These are phyloP conservation scores for Periplaneta americana DNA, from an alignment of 1,140 invertebrate genomes.

Conservation along the genomic window DNA sequence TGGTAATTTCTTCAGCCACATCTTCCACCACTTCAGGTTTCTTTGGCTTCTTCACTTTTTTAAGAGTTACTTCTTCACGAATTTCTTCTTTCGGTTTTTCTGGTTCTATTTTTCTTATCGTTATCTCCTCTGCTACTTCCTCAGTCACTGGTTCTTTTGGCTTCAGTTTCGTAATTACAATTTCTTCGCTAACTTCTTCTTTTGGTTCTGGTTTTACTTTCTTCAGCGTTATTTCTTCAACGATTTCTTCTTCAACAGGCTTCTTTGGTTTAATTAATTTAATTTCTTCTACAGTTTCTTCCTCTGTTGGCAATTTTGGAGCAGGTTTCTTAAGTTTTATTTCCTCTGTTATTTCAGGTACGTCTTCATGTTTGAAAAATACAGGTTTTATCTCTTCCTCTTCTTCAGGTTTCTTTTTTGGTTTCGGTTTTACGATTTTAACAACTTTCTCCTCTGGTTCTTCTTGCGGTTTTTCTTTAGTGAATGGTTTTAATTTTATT, in stretches of 20 bases:
- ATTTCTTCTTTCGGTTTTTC: neutral
- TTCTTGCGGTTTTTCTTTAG: slow-evolving; percentile 15
- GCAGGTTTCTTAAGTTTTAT: neutral
- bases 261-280: slow-evolving; percentile 20
- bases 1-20: slow-evolving; percentile 23
- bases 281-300: slow-evolving; percentile 13
- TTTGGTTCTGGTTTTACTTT: neutral
- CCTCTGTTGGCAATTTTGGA: slow-evolving; percentile 7
- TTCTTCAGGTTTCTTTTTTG: slow-evolving; percentile 18
- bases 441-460: slow-evolving; percentile 11
- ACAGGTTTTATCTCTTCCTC: slow-evolving; percentile 18
- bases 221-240: neutral
- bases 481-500: slow-evolving; percentile 16
- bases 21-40: slow-evolving; percentile 29
- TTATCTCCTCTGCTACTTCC: slow-evolving; percentile 32
- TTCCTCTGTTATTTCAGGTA: neutral
- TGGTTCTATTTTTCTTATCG: slow-evolving; percentile 29
- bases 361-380: slow-evolving; percentile 4
- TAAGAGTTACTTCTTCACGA: neutral
- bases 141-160: slow-evolving; percentile 17
- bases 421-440: slow-evolving; percentile 22
- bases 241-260: neutral
- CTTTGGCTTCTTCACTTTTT: neutral
- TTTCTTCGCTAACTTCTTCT: neutral
- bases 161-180: neutral